These are phyloP conservation scores for Neolamprologus ventralis DNA, from an alignment of 2,113 vertebrate genomes.

Conservation along the genomic window DNA sequence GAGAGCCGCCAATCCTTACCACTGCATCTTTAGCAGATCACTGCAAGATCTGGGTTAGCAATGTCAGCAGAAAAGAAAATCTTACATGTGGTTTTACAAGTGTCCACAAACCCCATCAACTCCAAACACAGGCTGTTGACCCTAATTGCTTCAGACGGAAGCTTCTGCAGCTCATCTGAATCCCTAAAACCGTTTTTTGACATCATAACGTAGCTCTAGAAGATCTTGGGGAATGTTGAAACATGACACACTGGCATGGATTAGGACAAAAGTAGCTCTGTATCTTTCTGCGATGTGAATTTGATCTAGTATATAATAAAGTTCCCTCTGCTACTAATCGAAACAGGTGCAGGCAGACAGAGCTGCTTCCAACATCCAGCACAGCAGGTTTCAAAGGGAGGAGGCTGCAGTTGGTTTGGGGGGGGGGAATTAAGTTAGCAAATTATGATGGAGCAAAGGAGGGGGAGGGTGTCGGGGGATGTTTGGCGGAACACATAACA, in stretches of 20 bases:
- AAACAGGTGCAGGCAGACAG: neutral
- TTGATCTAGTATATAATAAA: neutral
- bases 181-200: neutral
- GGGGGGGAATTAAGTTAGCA: neutral
- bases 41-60: fast-evolving
- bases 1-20: neutral
- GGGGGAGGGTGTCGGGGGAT: neutral
- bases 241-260: neutral
- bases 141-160: neutral
- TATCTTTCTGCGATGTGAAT: neutral
- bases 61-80: neutral
- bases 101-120: neutral
- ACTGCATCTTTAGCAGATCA: neutral
- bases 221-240: neutral
- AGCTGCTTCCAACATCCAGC: neutral
- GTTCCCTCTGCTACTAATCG: neutral
- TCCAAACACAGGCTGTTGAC: neutral
- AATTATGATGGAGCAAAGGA: neutral
- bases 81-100: neutral
- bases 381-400: conserved; percentile 17
- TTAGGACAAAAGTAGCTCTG: neutral
- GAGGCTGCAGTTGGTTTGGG: neutral
- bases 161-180: neutral
- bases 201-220: neutral
- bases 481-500: neutral